Evolutionary conservation across 2,113 vertebrate species (phyloP).

Genomic region (Alectura lathami): DNA sequence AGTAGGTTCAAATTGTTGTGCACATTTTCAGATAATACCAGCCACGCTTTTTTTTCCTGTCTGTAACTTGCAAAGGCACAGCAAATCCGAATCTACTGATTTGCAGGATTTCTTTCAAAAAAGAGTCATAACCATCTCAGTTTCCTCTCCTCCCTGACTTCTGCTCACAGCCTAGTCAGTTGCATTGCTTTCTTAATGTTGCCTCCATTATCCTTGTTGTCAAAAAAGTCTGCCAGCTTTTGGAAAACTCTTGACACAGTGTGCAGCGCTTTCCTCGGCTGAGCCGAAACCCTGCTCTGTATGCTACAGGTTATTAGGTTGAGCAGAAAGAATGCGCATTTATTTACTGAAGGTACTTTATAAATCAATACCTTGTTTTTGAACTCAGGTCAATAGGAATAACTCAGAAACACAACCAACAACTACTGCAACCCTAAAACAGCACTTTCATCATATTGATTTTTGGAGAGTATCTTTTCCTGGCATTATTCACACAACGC

Average conservation of each 20-base stretch:
- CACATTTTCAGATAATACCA: background rate
- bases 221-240: background rate
- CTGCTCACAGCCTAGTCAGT: background rate
- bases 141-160: background rate
- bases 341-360: slow-evolving; percentile 81
- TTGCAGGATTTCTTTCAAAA: background rate
- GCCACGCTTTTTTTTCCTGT: background rate
- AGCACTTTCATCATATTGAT: slow-evolving; percentile 76
- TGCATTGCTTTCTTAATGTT: background rate
- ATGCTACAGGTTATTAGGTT: slow-evolving; percentile 65
- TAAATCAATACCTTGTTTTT: slow-evolving; percentile 81
- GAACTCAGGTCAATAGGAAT: slow-evolving; percentile 80
- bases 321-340: slow-evolving; percentile 71
- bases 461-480: slow-evolving; percentile 75
- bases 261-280: background rate
- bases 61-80: background rate
- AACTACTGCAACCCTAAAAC: slow-evolving; percentile 75
- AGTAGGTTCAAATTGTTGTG: background rate
- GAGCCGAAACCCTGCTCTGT: slow-evolving; percentile 22
- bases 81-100: background rate
- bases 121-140: background rate
- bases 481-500: slow-evolving; percentile 74
- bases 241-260: background rate
- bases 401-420: slow-evolving; percentile 78
- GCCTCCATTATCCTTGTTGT: background rate